Evolutionary conservation across 2,113 vertebrate genomes (phyloP), one percentile per base, ranked within the genome.

Genomic region (Sterrhoptilus dennistouni): DNA sequence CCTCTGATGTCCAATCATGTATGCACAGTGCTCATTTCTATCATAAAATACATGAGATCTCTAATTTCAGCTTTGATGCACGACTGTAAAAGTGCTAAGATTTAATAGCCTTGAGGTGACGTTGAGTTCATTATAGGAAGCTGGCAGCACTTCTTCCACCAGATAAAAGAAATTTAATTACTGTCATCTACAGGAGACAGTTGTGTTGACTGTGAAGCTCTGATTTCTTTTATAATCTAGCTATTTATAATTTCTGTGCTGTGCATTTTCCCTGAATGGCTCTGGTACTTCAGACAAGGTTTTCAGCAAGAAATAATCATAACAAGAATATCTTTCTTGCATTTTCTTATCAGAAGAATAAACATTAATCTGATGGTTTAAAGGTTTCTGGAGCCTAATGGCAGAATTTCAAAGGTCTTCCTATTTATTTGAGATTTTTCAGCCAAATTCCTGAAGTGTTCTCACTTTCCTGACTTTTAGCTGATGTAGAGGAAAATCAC

Each of bases 141-240:
- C 87, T 93, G 53, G 85, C 70, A 89, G 77, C 9, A 14, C 79
- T 94, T 95, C 78, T 95, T 91, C 85, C 31, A 87, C 74, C 54
- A 95, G 78, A 97, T 96, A 90, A 98, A 97, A 97, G 52, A 96
- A 97, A 95, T 96, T 80, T 89, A 96, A 97, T 97, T 97, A 97
- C 53, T 93, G 60, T 69, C 87, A 78, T 94, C 88, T 96, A 65
- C 66, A 95, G 87, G 49, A 95, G 63, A 89, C n/a, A 80, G 61
- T 85, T 95, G 38, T 93, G 76, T 93, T 63, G 52, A 88, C 84
- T 97, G 92, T 88, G 75, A 95, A 96, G 44, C 33, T 94, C 42
- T 72, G 50, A 61, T 91, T 74, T 94, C 91, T 97, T 96, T 94
- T 80, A 92, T 75, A 90, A 93, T 28, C n/a, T 91, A 56, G 21